These are phyloP conservation scores for Gymnorhina tibicen DNA, from an alignment of 2,113 vertebrate genomes.

Conservation along the genomic window DNA sequence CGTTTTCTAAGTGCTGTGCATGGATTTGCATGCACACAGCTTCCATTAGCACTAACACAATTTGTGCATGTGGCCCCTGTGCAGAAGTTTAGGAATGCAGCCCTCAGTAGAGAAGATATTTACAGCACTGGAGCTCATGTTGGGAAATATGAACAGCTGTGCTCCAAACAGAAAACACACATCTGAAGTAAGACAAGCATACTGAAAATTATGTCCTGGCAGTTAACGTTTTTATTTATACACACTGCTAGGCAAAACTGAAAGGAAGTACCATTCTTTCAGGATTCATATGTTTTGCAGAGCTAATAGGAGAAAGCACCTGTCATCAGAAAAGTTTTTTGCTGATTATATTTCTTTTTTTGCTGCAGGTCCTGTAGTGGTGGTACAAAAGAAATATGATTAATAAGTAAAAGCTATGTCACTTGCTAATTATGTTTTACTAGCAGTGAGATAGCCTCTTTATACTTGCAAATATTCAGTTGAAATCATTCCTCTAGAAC, in stretches of 20 bases:
- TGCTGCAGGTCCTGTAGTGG: slow-evolving; percentile 22
- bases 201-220: slow-evolving; percentile 58
- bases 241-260: slow-evolving; percentile 50
- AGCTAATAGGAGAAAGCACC: slow-evolving; percentile 44
- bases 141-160: slow-evolving; percentile 60
- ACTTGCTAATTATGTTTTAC: slow-evolving; percentile 63
- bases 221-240: slow-evolving; percentile 66
- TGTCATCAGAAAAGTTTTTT: slow-evolving; percentile 60
- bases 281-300: slow-evolving; percentile 58
- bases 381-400: slow-evolving; percentile 56
- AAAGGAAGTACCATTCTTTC: slow-evolving; percentile 52
- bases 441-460: background rate
- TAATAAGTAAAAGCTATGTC: slow-evolving; percentile 47
- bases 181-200: slow-evolving; percentile 29
- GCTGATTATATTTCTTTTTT: slow-evolving; percentile 42
- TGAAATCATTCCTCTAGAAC: background rate
- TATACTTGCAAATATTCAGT: background rate
- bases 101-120: slow-evolving; percentile 39
- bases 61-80: slow-evolving; percentile 20
- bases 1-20: background rate
- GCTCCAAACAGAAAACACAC: slow-evolving; percentile 12
- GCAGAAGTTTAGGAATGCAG: slow-evolving; percentile 26
- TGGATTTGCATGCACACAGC: slow-evolving; percentile 26
- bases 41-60: background rate
- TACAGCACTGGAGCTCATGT: background rate